Evolutionary conservation across 1,140 invertebrate genomes (phyloP).

Genomic region (Drosophila orena): DNA sequence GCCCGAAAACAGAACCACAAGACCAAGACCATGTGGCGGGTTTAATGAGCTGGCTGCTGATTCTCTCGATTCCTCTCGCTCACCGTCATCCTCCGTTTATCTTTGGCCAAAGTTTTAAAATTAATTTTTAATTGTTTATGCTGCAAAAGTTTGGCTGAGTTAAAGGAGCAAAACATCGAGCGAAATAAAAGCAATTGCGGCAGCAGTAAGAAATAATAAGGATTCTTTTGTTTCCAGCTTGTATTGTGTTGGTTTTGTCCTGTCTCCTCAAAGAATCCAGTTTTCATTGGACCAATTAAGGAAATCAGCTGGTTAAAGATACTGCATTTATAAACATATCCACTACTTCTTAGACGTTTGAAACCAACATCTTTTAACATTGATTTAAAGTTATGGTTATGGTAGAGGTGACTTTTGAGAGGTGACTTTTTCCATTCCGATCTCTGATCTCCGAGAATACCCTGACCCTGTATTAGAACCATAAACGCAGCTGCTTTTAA

Average conservation of each 20-base stretch:
- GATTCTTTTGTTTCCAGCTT: slow-evolving; percentile 32
- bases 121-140: slow-evolving; percentile 75
- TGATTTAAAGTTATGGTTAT: no score
- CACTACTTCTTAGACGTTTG: not conserved
- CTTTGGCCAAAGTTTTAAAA: slow-evolving; percentile 65
- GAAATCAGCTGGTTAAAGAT: not conserved
- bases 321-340: no score
- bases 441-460: not conserved
- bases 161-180: slow-evolving; percentile 17
- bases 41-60: slow-evolving; percentile 72
- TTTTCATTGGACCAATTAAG: slow-evolving; percentile 20
- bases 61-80: slow-evolving; percentile 21
- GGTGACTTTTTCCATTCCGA: not conserved
- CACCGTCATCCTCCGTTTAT: slow-evolving; percentile 47
- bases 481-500: slow-evolving; percentile 11
- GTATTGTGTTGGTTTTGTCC: slow-evolving; percentile 3
- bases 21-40: slow-evolving; percentile 55
- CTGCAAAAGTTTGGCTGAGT: slow-evolving; percentile 44
- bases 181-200: slow-evolving; percentile 34
- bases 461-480: not conserved
- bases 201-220: slow-evolving; percentile 32
- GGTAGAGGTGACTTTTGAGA: no score
- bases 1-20: slow-evolving; percentile 14
- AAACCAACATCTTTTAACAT: no score
- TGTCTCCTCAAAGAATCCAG: not conserved